Evolutionary conservation across 2,113 vertebrate genomes (phyloP), one percentile per base, ranked within the genome.

Genomic region (Chauna torquata): DNA sequence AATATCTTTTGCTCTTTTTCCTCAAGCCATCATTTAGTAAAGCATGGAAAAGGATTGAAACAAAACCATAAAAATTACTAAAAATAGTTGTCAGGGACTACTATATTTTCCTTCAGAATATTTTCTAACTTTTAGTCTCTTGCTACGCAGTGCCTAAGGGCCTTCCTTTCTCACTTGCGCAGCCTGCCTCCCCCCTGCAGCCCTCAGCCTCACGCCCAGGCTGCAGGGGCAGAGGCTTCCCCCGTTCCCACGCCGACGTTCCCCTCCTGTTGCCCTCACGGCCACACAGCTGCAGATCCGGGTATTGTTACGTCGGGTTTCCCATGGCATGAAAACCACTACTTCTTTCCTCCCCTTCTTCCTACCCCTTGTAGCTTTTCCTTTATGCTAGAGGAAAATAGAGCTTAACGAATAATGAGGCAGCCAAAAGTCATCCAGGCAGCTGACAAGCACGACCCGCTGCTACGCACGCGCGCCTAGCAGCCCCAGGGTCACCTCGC

Each of bases 1-100:
- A 96, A 92, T 88, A 90, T 64, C 68, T 86, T 74, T 40, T 55
- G 52, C n/a, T 68, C 44, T 82, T n/a, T 90, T 58, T 90, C 57
- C 42, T 83, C 68, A 47, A 84, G 58, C 65, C 45, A 75, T 52
- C 14, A 22, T 65, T 92, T 71, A 68, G 71, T 45, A 86, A 58
- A 95, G 24, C 3, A 8, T 15, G 54, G 66, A 61, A 47, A 95
- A 83, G 17, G 57, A 91, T 1, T 59, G 32, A 87, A 71, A 70
- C 17, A 38, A 8, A 78, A 58, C 14, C 36, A 62, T 34, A 44
- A 92, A 58, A 64, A 72, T 25, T 20, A 55, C 45, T 66, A 28
- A 58, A 76, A 84, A 36, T 9, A 66, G 38, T 27, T 20, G 12
- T 22, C 16, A 18, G n/a, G 49, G 61, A 49, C 38, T 71, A 49